Base-by-base conservation (phyloP, 1,140 invertebrate species). In the Carcinoscorpius rotundicauda region DNA sequence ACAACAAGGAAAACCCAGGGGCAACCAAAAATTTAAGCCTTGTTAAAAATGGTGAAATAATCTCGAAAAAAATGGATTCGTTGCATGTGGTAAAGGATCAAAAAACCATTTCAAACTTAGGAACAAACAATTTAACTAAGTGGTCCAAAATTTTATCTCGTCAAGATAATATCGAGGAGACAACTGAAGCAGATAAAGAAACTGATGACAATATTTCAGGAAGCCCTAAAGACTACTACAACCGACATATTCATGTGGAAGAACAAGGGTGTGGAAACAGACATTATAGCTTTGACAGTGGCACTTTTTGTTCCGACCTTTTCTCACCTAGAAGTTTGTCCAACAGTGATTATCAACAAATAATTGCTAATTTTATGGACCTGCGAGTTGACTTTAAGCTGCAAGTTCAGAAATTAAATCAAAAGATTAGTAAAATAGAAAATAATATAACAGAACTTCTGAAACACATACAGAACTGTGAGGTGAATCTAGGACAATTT, bases 351-450 rank as follows among this genome's bases (percentile, higher is more conserved):
- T 83, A 82, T 71, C 84, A 85, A 67, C 89, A 93, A 77, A 83
- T 93, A 64, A 82, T 93, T 65, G 84, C 87, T 3, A 90, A 87
- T 64, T 82, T 93, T 53, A 83, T 91, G 76, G 89, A 92, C 76
- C 88, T 91, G 72, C 88, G 90, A 72, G 84, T 92, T 61, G 89
- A 93, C 71, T 82, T 92, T 4, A 90, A 91, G 70, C 78, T 92
- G 51, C 89, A 93, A 75, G 85, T 93, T 62, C 89, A 92, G 73
- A 81, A 85, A 64, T 81, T 93, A 64, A 88, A 89, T 74, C 86
- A 88, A 72, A 87, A 88, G 70, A 84, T 93, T 68, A 84, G 83
- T 6, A 82, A 86, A 69, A 84, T 93, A 69, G 90, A 93, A 72
- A 88, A 91, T 67, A 81, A 91, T 76, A 79, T 93, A 55, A 80